These are phyloP conservation scores for Antheraea yamamai DNA, from an alignment of 2,888 invertebrate species.

Conservation along the genomic window DNA sequence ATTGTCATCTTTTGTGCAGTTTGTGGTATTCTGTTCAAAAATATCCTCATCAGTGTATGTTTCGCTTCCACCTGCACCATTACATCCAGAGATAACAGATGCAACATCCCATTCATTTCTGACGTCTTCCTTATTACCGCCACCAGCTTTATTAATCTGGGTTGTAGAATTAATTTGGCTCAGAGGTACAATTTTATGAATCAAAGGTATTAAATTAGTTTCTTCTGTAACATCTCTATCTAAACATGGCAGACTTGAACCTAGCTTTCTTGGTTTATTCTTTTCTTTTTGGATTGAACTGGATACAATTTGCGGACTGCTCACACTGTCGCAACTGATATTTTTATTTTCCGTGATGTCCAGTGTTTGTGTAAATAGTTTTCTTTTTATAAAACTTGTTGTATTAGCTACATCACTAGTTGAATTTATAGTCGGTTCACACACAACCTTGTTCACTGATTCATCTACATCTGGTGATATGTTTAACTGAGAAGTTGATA, in stretches of 20 bases:
- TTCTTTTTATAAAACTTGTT: conserved; percentile 73
- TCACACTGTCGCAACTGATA: conserved; percentile 44
- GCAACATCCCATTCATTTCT: conserved; percentile 62
- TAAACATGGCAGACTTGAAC: conserved; percentile 61
- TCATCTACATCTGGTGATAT: conserved; percentile 15
- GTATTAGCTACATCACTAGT: conserved; percentile 58
- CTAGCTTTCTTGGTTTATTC: conserved; percentile 64
- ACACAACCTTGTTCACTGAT: conserved; percentile 24
- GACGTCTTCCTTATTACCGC: conserved; percentile 40
- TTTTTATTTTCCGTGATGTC: conserved; percentile 62
- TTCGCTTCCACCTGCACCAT: conserved; percentile 59
- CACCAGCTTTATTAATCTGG: conserved; percentile 44
- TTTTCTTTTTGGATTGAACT: conserved; percentile 55
- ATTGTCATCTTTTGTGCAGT: conserved; percentile 21
- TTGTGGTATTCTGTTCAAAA: conserved; percentile 38
- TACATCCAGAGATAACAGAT: conserved; percentile 55
- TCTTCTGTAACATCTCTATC: conserved; percentile 61
- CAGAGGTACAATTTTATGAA: conserved; percentile 69
- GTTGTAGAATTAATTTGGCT: conserved; percentile 61
- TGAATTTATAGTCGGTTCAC: conserved; percentile 25
- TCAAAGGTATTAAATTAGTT: conserved; percentile 63
- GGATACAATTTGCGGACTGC: conserved; percentile 59
- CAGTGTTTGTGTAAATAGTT: conserved; percentile 68
- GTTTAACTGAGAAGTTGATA: background rate
- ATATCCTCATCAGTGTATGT: conserved; percentile 74